Percentiles rank a stretch among this genome's conserved stretches.
These are phyloP conservation scores for Odontomyia ornata DNA, from an alignment of 2,888 invertebrate species.

Conservation along the genomic window DNA sequence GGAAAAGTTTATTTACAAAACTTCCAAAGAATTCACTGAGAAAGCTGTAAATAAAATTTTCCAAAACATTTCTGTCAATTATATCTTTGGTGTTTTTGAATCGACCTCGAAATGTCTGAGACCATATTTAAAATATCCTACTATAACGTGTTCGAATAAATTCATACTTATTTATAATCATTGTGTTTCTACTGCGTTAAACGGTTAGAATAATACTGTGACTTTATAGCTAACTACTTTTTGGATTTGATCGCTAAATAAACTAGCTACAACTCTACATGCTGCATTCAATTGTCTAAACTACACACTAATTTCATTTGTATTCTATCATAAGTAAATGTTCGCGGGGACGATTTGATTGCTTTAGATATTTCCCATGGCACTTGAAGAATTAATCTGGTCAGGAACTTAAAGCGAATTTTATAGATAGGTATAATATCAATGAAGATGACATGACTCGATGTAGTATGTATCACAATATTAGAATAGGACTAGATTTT, in stretches of 20 bases:
- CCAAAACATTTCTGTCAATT: too few relatives aligned
- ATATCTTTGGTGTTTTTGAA: too few relatives aligned
- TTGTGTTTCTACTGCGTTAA: neutral
- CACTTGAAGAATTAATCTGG: constrained; percentile 25
- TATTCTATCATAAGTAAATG: constrained; percentile 1
- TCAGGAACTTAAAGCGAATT: neutral
- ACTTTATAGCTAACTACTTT: neutral
- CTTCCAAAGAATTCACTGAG: too few relatives aligned
- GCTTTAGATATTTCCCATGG: constrained; percentile 4
- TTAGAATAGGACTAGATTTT: too few relatives aligned
- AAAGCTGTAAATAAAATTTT: too few relatives aligned
- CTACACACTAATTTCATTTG: neutral
- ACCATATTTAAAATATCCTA: neutral
- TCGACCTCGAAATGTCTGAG: too few relatives aligned
- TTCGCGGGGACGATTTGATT: constrained; percentile 12
- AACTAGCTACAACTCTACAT: too few relatives aligned
- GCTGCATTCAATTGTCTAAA: too few relatives aligned
- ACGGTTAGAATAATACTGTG: neutral
- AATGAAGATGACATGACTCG: constrained; percentile 14
- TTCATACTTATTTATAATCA: neutral
- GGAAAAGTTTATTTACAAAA: too few relatives aligned
- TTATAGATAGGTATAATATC: neutral
- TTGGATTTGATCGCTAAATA: too few relatives aligned
- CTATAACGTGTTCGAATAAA: neutral
- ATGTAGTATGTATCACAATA: too few relatives aligned